Evolutionary conservation across 2,113 vertebrate species (phyloP).

Genomic region (Anhinga anhinga): DNA sequence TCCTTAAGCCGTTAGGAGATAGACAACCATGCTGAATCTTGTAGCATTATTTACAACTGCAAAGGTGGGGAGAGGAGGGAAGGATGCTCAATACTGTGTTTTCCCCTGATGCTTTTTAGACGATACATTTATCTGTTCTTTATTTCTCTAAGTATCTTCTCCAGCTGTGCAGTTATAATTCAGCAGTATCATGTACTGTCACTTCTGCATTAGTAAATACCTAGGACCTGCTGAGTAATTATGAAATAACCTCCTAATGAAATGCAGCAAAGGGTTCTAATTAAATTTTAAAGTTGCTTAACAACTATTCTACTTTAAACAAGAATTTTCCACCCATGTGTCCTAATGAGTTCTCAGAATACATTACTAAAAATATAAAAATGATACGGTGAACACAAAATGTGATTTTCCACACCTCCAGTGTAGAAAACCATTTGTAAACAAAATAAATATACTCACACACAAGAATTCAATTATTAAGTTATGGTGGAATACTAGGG

Average conservation of each 20-base stretch:
- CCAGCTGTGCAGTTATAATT: conserved; percentile 65
- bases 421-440: conserved; percentile 31
- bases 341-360: conserved; percentile 69
- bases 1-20: not conserved
- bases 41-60: not conserved
- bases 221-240: conserved; percentile 69
- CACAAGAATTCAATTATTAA: not conserved
- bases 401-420: not conserved
- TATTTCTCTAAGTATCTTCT: conserved; percentile 62
- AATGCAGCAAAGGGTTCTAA: conserved; percentile 72
- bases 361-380: conserved; percentile 21
- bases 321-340: conserved; percentile 48
- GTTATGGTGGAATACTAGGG: not conserved
- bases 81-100: not conserved
- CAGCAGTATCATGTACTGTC: conserved; percentile 61
- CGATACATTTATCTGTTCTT: conserved; percentile 31
- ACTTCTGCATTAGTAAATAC: conserved; percentile 72
- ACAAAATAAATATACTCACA: conserved; percentile 45
- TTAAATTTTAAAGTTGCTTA: conserved; percentile 73
- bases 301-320: conserved; percentile 67
- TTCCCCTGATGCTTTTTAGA: conserved; percentile 45
- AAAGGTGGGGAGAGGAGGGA: not conserved
- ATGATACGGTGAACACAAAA: conserved; percentile 29
- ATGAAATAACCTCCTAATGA: conserved; percentile 76
- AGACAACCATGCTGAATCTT: not conserved